Percentiles rank a stretch among this genome's conserved stretches.
These are phyloP conservation scores for Itoplectis maculator DNA, from an alignment of 2,888 invertebrate genomes.

Conservation along the genomic window DNA sequence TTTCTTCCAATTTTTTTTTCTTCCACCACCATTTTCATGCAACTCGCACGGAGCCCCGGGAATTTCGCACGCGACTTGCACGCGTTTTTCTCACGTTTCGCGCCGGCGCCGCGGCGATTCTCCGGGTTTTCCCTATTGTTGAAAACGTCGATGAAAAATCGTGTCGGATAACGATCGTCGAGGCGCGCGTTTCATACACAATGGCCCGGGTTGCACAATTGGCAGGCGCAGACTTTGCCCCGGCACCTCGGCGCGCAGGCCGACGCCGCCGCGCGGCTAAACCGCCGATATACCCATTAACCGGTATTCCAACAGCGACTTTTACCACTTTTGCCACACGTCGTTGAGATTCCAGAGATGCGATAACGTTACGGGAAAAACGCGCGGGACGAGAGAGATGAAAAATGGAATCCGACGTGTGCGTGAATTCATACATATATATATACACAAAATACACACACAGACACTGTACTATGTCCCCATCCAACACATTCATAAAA, in stretches of 20 bases:
- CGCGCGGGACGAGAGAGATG: slow-evolving; percentile 1
- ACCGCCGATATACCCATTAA: no score
- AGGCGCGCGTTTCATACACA: slow-evolving; percentile 43
- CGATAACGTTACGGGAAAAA: slow-evolving; percentile 38
- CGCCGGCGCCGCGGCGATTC: slow-evolving; percentile 7
- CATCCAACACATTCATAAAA: no score
- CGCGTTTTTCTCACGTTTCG: slow-evolving; percentile 22
- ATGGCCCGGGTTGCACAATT: slow-evolving; percentile 49
- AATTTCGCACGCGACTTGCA: neutral
- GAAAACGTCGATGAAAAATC: slow-evolving; percentile 29
- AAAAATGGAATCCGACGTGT: slow-evolving; percentile 25
- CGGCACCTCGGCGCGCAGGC: neutral
- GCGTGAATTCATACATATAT: slow-evolving; percentile 1
- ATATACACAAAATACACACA: no score
- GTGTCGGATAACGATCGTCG: slow-evolving; percentile 51
- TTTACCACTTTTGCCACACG: slow-evolving; percentile 19
- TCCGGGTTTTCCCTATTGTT: slow-evolving; percentile 42
- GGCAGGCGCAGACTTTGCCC: slow-evolving; percentile 15
- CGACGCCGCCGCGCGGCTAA: no score
- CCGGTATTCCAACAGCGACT: neutral
- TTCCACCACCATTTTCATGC: neutral
- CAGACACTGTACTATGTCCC: no score
- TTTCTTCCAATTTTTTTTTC: neutral
- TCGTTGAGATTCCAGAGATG: slow-evolving; percentile 33
- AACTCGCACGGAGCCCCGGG: neutral